Conservation (phyloP, 1,140 invertebrate genomes). For the Cataglyphis hispanica region DNA sequence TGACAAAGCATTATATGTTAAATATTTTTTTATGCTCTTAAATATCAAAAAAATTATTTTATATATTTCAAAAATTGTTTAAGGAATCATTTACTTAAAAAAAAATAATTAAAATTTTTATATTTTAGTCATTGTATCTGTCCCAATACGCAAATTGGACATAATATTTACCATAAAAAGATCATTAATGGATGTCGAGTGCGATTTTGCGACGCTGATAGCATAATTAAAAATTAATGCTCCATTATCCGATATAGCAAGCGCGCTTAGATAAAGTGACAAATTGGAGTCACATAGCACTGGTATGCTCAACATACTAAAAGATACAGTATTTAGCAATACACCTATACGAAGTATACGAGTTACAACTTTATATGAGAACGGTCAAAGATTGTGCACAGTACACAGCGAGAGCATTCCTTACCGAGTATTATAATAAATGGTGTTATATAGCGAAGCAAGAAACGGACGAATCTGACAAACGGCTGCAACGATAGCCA, state of each 20-base stretch:
- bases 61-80: too few relatives aligned
- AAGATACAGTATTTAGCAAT: conserved; percentile 77
- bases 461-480: conserved; percentile 74
- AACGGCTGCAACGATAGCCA: conserved; percentile 79
- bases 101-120: too few relatives aligned
- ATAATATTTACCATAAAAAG: conserved; percentile 79
- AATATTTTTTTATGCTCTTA: too few relatives aligned
- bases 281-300: conserved; percentile 77
- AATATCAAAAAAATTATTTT: too few relatives aligned
- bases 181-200: conserved; percentile 76
- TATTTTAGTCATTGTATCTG: too few relatives aligned
- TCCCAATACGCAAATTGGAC: too few relatives aligned
- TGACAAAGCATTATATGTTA: too few relatives aligned
- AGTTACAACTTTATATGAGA: conserved; percentile 44
- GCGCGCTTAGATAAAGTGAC: conserved; percentile 79
- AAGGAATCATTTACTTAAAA: too few relatives aligned
- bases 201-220: conserved; percentile 78
- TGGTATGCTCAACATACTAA: conserved; percentile 76
- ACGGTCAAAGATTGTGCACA: conserved; percentile 3
- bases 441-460: conserved; percentile 79
- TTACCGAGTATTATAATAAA: conserved; percentile 80
- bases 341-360: conserved; percentile 70
- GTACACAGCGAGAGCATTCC: conserved; percentile 6
- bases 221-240: conserved; percentile 82
- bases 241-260: conserved; percentile 82